phyloP scores from a whole-genome alignment of 2,888 invertebrate genomes.

The Platerodrilus igneus region DNA sequence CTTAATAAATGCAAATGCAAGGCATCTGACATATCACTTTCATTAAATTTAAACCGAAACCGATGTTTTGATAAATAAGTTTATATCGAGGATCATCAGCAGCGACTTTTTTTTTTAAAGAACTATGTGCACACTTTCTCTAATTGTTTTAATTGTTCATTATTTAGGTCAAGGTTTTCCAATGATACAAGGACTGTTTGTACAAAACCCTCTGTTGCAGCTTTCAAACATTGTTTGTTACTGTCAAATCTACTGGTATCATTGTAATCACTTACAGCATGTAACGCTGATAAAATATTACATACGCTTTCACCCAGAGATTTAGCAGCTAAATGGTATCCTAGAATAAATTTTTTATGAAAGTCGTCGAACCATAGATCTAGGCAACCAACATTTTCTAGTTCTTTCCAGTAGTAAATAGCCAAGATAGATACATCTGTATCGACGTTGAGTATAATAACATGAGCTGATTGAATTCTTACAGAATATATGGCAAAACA shows the following conservation, averaged over 20 bases:
- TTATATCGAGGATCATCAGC: constrained; percentile 27
- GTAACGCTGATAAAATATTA: constrained; percentile 33
- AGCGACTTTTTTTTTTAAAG: constrained; percentile 18
- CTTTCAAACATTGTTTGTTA: constrained; percentile 22
- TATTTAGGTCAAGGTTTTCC: no score
- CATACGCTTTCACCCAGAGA: constrained; percentile 28
- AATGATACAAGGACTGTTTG: constrained; percentile 24
- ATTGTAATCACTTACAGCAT: no score
- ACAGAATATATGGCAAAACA: constrained; percentile 31
- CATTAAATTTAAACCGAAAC: constrained; percentile 22
- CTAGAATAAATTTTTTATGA: constrained; percentile 22
- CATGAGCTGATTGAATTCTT: constrained; percentile 24
- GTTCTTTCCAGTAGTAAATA: constrained; percentile 30
- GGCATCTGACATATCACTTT: constrained; percentile 31
- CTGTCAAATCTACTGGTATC: no score
- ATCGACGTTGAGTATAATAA: constrained; percentile 28
- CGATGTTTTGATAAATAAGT: constrained; percentile 27
- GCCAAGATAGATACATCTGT: constrained; percentile 29
- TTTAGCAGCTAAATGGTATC: constrained; percentile 31
- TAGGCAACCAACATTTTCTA: constrained; percentile 20
- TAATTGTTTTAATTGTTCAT: no score
- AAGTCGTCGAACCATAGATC: constrained; percentile 19
- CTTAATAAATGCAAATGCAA: constrained; percentile 29
- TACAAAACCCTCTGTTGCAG: constrained; percentile 27
- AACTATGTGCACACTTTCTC: no score